These are phyloP conservation scores for Chymomyza procnemis DNA, from an alignment of 2,888 invertebrate species.

Conservation along the genomic window DNA sequence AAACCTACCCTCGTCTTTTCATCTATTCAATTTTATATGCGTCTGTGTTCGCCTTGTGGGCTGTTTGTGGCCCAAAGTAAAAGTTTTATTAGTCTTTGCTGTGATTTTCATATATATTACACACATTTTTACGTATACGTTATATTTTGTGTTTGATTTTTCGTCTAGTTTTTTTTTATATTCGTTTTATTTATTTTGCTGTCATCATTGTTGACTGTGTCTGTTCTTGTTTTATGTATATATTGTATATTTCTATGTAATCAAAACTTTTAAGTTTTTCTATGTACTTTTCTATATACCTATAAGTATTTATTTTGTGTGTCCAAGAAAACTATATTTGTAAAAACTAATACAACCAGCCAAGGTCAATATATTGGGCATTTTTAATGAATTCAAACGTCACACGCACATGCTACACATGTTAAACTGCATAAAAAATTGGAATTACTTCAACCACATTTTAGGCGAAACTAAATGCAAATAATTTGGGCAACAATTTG, in stretches of 20 bases:
- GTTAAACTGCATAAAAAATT: constrained; percentile 44
- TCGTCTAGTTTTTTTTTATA: neutral
- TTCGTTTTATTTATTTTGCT: constrained; percentile 24
- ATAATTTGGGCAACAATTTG: neutral
- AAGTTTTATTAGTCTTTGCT: neutral
- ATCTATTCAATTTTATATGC: neutral
- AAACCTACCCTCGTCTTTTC: too few relatives aligned
- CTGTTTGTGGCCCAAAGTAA: constrained; percentile 21
- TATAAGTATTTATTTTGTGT: constrained; percentile 38
- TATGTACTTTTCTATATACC: constrained; percentile 41
- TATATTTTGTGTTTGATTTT: constrained; percentile 31
- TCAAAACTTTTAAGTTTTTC: neutral
- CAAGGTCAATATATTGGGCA: constrained; percentile 48
- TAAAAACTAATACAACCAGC: constrained; percentile 53
- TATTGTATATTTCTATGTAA: neutral
- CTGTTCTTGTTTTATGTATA: neutral
- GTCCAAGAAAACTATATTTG: constrained; percentile 56
- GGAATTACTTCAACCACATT: too few relatives aligned
- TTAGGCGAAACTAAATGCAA: neutral
- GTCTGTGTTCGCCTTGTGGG: constrained; percentile 29
- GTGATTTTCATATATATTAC: constrained; percentile 30
- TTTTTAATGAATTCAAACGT: constrained; percentile 10
- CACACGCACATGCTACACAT: constrained; percentile 22
- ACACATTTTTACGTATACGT: constrained; percentile 49
- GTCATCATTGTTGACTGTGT: constrained; percentile 28